A percentile compares a stretch with the other conserved stretches of the same genome.
Conservation (phyloP, 2,113 vertebrate species). For the Laticauda laticaudata region DNA sequence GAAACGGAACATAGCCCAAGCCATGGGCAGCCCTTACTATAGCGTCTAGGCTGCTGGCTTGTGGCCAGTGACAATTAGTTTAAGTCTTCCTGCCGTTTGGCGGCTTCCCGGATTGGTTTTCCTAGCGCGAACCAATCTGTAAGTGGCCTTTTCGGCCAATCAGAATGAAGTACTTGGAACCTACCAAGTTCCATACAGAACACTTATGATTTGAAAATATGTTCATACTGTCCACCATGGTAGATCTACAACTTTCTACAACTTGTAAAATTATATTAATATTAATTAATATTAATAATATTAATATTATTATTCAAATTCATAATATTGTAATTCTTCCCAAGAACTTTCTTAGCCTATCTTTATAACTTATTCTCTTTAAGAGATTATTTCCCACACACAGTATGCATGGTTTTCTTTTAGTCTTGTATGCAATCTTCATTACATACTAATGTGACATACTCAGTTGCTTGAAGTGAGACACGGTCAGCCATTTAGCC, state of each 20-base stretch:
- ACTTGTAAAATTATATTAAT: background rate
- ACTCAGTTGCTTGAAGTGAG: constrained; percentile 86
- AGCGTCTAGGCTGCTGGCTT: too few species aligned
- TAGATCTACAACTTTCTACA: background rate
- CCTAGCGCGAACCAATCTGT: too few species aligned
- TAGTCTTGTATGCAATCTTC: background rate
- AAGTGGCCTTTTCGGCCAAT: too few species aligned
- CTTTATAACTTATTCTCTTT: background rate
- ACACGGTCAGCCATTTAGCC: constrained; percentile 78
- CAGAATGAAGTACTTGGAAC: too few species aligned
- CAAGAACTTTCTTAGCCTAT: background rate
- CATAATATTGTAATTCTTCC: background rate
- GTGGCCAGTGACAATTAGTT: too few species aligned
- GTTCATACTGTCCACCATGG: background rate
- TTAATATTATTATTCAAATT: background rate
- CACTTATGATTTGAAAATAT: background rate
- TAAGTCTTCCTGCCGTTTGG: too few species aligned
- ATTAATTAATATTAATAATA: background rate
- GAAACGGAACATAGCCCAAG: too few species aligned
- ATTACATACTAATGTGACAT: constrained; percentile 57
- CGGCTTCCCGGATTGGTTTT: too few species aligned
- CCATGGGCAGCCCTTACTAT: too few species aligned
- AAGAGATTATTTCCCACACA: background rate
- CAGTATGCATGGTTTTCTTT: background rate
- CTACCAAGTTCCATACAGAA: too few species aligned